Evolutionary conservation across 2,797 vertebrate species (phyloP), one percentile per base, ranked within the genome.

Genomic region (Aphelocoma californica): DNA sequence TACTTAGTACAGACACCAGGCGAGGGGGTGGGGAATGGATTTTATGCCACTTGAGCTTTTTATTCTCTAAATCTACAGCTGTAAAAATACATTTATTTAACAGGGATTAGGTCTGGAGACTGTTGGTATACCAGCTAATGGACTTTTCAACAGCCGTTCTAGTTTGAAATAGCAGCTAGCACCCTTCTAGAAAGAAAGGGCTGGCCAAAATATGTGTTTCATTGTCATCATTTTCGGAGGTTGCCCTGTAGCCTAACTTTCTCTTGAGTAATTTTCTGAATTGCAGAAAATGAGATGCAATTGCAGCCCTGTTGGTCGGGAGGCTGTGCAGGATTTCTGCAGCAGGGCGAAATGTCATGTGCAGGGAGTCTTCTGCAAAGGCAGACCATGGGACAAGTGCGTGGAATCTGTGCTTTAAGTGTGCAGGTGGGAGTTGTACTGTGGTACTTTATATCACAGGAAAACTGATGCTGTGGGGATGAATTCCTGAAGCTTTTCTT

Each of bases 1-100:
- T 97, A 82, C 88, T 96, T 92, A 93, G 67, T 83, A 45, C 93
- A 92, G 93, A 90, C 88, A 92, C 50, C 61, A 73, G 79, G 60
- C 72, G 18, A 57, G 91, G 82, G 89, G 95, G 85, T 70, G 57
- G 95, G 66, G 88, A 83, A 74, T 81, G 81, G 89, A 88, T 92
- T 94, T 79, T 83, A 24, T 80, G 11, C 94, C 42, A 66, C 58
- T 90, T 85, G 50, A 71, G 72, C 75, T 88, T 93, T 96, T 91
- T 91, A 50, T 11, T 86, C 23, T 58, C 42, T 69, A 70, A 62
- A 87, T 94, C 42, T 92, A 70, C 51, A 93, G 36, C 26, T 75
- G 23, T 85, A 88, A 95, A 96, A 97, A 81, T 91, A 57, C 56
- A 79, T 66, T 79, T 90, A 34, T 92, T 80, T 42, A 60, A 70